These are phyloP conservation scores for Rhagonycha lutea DNA, from an alignment of 2,888 invertebrate species.

Conservation along the genomic window DNA sequence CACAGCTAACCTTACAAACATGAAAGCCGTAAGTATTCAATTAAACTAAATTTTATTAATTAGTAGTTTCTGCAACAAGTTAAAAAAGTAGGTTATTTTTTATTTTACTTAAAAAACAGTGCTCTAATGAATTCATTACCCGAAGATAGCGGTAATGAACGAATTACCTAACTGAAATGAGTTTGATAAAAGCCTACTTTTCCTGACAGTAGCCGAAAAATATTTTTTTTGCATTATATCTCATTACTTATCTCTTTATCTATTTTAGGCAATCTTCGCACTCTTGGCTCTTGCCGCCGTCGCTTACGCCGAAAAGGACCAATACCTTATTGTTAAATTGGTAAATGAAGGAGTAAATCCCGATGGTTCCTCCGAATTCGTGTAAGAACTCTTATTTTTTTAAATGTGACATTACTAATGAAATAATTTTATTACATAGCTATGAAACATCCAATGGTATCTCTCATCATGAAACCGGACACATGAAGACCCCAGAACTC, in stretches of 20 bases:
- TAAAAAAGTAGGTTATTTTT: too few relatives aligned
- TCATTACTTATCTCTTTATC: background rate
- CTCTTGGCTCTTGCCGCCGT: background rate
- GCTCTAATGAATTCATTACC: too few relatives aligned
- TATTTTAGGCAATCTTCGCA: background rate
- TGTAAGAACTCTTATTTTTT: background rate
- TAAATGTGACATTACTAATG: background rate
- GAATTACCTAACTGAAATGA: too few relatives aligned
- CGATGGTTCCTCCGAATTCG: background rate
- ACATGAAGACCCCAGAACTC: constrained; percentile 57
- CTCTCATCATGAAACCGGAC: constrained; percentile 62
- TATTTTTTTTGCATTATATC: background rate
- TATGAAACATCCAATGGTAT: constrained; percentile 68
- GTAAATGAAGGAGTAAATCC: background rate
- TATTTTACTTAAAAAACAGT: too few relatives aligned
- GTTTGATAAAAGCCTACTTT: too few relatives aligned
- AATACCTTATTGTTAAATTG: background rate
- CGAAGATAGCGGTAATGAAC: too few relatives aligned
- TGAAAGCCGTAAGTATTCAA: background rate
- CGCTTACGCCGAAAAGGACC: background rate
- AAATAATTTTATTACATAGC: constrained; percentile 46
- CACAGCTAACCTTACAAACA: background rate
- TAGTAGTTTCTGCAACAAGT: too few relatives aligned
- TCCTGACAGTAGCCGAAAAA: background rate
- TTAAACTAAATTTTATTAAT: too few relatives aligned